Evolutionary conservation across 1,140 invertebrate genomes (phyloP).

Genomic region (Leptinotarsa undecemlineata): DNA sequence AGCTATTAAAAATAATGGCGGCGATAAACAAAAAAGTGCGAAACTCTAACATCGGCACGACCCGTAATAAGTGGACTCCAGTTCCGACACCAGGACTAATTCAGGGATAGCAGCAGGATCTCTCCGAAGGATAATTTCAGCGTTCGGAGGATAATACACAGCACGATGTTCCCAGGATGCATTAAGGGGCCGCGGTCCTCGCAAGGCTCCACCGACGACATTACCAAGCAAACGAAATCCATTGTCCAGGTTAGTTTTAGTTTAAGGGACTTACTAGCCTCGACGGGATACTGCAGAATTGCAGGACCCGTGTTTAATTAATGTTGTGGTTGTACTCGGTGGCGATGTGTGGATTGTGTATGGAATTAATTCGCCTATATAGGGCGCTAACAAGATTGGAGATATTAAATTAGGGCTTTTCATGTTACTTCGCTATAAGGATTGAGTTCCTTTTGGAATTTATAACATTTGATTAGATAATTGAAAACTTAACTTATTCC

Average conservation of each 20-base stretch:
- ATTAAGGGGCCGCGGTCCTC: slow-evolving; percentile 59
- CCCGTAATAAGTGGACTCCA: not conserved
- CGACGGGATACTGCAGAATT: not conserved
- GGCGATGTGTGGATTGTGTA: slow-evolving; percentile 14
- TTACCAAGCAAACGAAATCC: slow-evolving; percentile 62
- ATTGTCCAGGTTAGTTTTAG: slow-evolving; percentile 61
- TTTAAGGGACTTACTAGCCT: not conserved
- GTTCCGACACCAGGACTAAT: slow-evolving; percentile 18
- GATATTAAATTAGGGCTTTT: not conserved
- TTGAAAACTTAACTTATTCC: no score
- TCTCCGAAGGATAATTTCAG: not conserved
- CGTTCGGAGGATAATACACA: slow-evolving; percentile 17
- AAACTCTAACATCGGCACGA: not conserved
- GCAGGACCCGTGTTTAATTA: slow-evolving; percentile 17
- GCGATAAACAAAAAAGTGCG: slow-evolving; percentile 3
- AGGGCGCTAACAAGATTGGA: not conserved
- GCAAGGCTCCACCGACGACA: slow-evolving; percentile 63
- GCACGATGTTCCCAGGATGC: slow-evolving; percentile 62
- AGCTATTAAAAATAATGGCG: not conserved
- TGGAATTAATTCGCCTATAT: slow-evolving; percentile 1
- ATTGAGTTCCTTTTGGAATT: no score
- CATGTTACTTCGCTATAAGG: no score
- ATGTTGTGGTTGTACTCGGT: slow-evolving; percentile 14
- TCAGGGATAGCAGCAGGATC: slow-evolving; percentile 11
- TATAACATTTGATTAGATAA: no score